Evolutionary conservation across 2,113 vertebrate species (phyloP), one percentile per base, ranked within the genome.

Genomic region (Cacatua alba): DNA sequence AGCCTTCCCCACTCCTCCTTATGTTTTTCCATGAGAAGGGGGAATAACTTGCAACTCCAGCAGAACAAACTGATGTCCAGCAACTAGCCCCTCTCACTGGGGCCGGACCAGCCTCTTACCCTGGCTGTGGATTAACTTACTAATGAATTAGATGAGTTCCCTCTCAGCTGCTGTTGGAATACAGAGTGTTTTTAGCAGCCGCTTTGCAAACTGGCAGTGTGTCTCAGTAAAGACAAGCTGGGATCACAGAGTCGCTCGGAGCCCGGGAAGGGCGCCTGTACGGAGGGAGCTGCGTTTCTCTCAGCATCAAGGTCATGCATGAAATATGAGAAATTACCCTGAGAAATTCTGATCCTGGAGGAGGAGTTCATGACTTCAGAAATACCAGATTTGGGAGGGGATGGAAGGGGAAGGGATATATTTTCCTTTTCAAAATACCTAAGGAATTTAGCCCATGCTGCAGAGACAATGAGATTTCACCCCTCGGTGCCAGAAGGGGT

Each of bases 341-440:
- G 74, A 94, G 94, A 96, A 96, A 95, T 92, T 91, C 69, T 92
- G 94, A 89, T 97, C 74, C 81, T 92, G 78, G 60, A 96, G 86
- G 72, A 96, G 95, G 64, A 95, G 95, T 96, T 97, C 96, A 95
- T 95, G 90, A 95, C 93, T 97, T 96, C 90, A 95, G 95, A 97
- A 96, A 97, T 97, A 91, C 93, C 96, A 95, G 90, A 92, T 95
- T 88, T 96, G 96, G 95, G 95, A 95, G 96, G 94, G 86, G 93
- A 93, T 92, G 88, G 82, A 92, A 93, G 68, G 74, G 51, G 48
- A 92, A 95, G 88, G 80, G 88, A 92, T 91, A 33, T 86, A 85
- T 91, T 95, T 94, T 88, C 90, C 88, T 94, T 96, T 94, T 96
- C 91, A 91, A 89, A 96, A 91, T 92, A 96, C 88, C 65, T 86